Base-by-base conservation (phyloP, 2,888 invertebrate species). In the Coelopa pilipes region DNA sequence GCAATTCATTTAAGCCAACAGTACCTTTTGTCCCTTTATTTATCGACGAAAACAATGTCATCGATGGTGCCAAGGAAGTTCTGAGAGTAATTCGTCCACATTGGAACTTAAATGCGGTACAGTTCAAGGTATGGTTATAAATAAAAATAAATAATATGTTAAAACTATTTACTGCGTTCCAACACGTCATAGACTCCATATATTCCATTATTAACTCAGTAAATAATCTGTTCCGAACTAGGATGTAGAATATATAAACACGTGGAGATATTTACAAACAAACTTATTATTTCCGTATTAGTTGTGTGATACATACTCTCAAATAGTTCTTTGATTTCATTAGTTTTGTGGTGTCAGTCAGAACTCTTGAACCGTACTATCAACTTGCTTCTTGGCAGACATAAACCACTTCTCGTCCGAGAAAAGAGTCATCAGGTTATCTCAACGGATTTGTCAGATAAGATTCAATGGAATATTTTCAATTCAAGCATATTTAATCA, bases 41-140 rank as follows among this genome's bases (percentile, higher is more conserved):
- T 80, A 89, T 93, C 79, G 89, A 92, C 80, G 93, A 94, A 85
- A 89, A 91, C 82, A 89, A 92, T 84, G 89, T 94, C 67, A 89
- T 91, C 79, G 87, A 88, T 59, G 95, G 93, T 79, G 93, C 94
- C 71, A 87, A 89, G 79, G 88, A 91, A 84, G 88, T 96, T 81
- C 88, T 96, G 74, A 88, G 90, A 86, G 88, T 87, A 66, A 90
- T 96, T 79, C 90, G 94, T 83, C 93, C 95, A 19, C 81, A 89
- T 59, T 96, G 96, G 96, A 86, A 89, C 72, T 81, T 88, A 75
- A 89, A 90, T 78, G 88, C 90, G 81, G 89, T 95, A 75, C 89
- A 90, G 81, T 92, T 92, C 85, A 94, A 94, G 92, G 95, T 95
- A 82, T 34, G 34, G 34, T 34, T 34, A 4, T 80, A 45, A n/a